Evolutionary conservation across 2,888 invertebrate species (phyloP), one percentile per base, ranked within the genome.

Genomic region (Stenichneumon culpator): DNA sequence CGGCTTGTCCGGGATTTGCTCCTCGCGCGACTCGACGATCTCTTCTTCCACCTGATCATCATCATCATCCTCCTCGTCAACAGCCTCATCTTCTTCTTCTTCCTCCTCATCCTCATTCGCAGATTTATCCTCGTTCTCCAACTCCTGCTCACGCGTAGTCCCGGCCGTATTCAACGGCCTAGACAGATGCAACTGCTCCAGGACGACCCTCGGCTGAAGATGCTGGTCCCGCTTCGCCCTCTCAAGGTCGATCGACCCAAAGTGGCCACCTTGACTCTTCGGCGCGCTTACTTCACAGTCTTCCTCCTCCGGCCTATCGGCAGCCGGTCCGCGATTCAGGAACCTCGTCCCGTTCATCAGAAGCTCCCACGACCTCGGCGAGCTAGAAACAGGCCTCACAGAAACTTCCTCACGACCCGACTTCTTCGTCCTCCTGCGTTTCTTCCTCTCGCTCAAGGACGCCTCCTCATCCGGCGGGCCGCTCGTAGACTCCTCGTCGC

Each of bases 1-100:
- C 50, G 92, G 89, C 79, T 93, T 92, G 84, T 92, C 90, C 69
- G 88, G 91, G 93, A 93, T 94, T 92, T 94, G 94, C 36, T 94
- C 94, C 82, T 90, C 92, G 84, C 88, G 91, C 63, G 92, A 82
- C 44, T 90, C 90, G 6, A 90, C 84, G 65, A 90, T 89, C 84
- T 94, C 94, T 68, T 94, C 93, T 54, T 94, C 93, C 16, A 92
- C 83, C 16, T 92, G 89, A 57, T 81, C 82, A 81, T 74, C 86
- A 1, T 84, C 86, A 0, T 84, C 86, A n/a, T 86, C 85, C 44
- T 89, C 88, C 11, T 87, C 83, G 16, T 88, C 87, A 11, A 69
- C 83, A 1, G 83, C 22, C 60, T 87, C 87, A 52, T 84, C 80
- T 6, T 85, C 84, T 5, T 39, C 80, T 22, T 81, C 85, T 69